phyloP scores from a whole-genome alignment of 2,888 invertebrate species.

The Diaperis boleti region DNA sequence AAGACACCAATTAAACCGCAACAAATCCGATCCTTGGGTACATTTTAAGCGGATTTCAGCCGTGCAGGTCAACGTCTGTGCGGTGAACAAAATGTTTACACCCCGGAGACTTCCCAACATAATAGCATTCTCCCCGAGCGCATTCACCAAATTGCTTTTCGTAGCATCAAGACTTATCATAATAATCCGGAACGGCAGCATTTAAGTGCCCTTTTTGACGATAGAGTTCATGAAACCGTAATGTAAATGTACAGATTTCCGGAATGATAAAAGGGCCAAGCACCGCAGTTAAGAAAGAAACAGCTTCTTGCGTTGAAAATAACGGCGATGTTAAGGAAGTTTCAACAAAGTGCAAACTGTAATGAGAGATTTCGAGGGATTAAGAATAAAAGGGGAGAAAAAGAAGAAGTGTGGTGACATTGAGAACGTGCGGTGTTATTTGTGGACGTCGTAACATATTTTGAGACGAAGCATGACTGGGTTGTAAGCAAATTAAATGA shows the following conservation, averaged over 20 bases:
- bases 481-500: no score
- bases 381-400: no score
- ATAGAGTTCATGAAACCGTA: slow-evolving; percentile 1
- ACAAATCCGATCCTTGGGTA: neutral
- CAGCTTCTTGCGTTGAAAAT: neutral
- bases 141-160: slow-evolving; percentile 6
- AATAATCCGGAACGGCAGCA: slow-evolving; percentile 9
- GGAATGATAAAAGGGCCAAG: neutral
- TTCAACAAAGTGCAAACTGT: neutral
- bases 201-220: slow-evolving; percentile 8
- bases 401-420: no score
- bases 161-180: slow-evolving; percentile 9
- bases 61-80: slow-evolving; percentile 5
- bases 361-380: no score
- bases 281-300: neutral
- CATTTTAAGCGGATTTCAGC: slow-evolving; percentile 4
- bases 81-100: neutral
- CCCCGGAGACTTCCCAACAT: slow-evolving; percentile 3
- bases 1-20: neutral
- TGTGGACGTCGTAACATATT: no score
- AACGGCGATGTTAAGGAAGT: neutral
- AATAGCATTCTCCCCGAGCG: slow-evolving; percentile 11
- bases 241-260: slow-evolving; percentile 1
- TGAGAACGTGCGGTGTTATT: neutral
- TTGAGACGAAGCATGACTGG: no score